Conservation (phyloP, 2,888 invertebrate genomes). For the Drosophila ezoana region DNA sequence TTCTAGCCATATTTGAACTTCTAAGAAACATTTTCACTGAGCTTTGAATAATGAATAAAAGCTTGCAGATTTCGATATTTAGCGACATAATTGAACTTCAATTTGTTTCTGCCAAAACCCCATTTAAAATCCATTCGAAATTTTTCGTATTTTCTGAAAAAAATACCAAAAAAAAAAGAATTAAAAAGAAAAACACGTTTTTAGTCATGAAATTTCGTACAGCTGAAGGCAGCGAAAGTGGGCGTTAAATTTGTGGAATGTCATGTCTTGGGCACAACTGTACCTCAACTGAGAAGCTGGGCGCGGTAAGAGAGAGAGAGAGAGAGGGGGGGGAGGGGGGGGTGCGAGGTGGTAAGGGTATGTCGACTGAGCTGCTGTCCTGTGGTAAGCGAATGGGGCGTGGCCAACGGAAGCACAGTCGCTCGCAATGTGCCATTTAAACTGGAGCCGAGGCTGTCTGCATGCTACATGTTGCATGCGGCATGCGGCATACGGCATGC, state of each 20-base stretch:
- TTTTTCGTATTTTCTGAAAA: not conserved
- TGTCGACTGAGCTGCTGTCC: conserved; percentile 26
- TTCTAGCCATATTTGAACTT: too few species aligned
- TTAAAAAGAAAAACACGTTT: not conserved
- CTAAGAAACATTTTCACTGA: too few species aligned
- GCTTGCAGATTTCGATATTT: too few species aligned
- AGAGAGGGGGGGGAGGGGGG: not conserved
- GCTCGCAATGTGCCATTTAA: conserved; percentile 73
- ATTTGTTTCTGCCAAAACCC: too few species aligned
- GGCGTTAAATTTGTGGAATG: conserved; percentile 29
- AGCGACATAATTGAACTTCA: too few species aligned
- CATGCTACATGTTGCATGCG: conserved; percentile 2
- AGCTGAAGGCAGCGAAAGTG: not conserved
- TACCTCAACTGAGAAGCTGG: conserved; percentile 36
- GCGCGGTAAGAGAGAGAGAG: not conserved
- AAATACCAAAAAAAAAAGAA: not conserved
- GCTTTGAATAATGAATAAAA: too few species aligned
- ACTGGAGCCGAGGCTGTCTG: conserved; percentile 59
- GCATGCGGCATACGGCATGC: conserved; percentile 21
- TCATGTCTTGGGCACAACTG: conserved; percentile 56
- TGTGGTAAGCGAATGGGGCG: conserved; percentile 53
- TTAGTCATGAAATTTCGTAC: not conserved
- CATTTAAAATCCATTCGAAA: too few species aligned
- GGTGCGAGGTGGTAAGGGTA: not conserved
- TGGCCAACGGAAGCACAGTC: conserved; percentile 73